Base-by-base conservation (phyloP, 2,113 vertebrate genomes). In the Alaudala cheleensis region DNA sequence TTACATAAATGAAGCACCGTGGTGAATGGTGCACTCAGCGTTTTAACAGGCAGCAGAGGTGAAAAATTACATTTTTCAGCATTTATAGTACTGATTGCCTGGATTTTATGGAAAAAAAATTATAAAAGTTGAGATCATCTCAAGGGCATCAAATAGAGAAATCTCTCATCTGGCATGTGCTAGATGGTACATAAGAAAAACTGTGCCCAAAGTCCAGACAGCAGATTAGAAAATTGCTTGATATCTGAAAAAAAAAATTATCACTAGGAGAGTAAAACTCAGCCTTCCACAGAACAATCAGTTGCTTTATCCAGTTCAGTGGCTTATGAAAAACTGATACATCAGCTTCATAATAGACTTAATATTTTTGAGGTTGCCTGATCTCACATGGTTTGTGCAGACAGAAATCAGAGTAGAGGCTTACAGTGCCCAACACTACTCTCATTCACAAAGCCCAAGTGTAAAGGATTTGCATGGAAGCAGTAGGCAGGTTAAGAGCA, bases 341-440 rank as follows among this genome's bases (percentile, higher is more conserved):
- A 81, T 90, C 80, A 58, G 22, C 64, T 92, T 93, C 67, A 83
- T 83, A 93, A 96, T 58, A 92, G 76, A 77, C 49, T 92, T 88
- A 88, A 78, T 92, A 81, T 78, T 71, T 91, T 69, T 64, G 37
- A 80, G 39, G 64, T 74, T 93, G n/a, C 85, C 31, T 69, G 71
- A 82, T 88, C 31, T 92, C 71, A 77, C 13, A 28, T 24, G 15
- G 29, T 60, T 88, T 60, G 25, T 44, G n/a, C 31, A 54, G 76
- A 67, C 77, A 90, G 44, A 81, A 29, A 73, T 51, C 66, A 74
- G 67, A 70, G 17, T 37, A 80, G 56, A 53, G 66, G 45, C 39
- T 80, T 91, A 58, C 5, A 58, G 39, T 40, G 26, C 25, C 51
- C 72, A 80, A 47, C 37, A 24, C 4, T 33, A 20, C 71, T 70